A percentile compares a stretch with the other conserved stretches of the same genome.
These are phyloP conservation scores for Esox masquinongy DNA, from an alignment of 2,797 vertebrate species.

Conservation along the genomic window DNA sequence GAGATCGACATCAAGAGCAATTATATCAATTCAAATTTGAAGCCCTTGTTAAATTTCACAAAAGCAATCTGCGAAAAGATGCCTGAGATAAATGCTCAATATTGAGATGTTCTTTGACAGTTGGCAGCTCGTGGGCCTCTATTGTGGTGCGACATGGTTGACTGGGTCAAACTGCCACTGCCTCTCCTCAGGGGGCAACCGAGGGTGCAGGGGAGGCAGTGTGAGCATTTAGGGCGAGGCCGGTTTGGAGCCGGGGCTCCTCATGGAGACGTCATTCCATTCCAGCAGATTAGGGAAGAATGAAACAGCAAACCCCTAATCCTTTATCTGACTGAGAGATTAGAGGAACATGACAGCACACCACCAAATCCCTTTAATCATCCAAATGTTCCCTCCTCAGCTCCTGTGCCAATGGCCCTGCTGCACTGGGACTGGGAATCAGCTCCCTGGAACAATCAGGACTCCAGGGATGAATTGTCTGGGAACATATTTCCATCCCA, in stretches of 20 bases:
- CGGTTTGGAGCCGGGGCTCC: conserved; percentile 21
- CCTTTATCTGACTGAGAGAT: conserved; percentile 72
- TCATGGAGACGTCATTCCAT: conserved; percentile 44
- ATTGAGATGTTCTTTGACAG: conserved; percentile 24
- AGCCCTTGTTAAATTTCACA: background rate
- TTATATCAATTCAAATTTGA: background rate
- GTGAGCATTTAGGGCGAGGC: conserved; percentile 28
- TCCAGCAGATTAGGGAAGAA: conserved; percentile 60
- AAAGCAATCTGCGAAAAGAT: conserved; percentile 28
- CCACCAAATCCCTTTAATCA: conserved; percentile 73
- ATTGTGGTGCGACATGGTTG: conserved; percentile 38
- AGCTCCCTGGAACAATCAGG: conserved; percentile 48
- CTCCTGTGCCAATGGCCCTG: conserved; percentile 49
- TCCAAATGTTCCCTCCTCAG: conserved; percentile 63
- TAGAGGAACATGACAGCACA: conserved; percentile 65
- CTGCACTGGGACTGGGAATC: background rate
- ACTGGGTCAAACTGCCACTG: conserved; percentile 41
- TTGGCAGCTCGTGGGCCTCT: conserved; percentile 27
- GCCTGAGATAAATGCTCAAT: conserved; percentile 30
- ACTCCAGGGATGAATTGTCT: conserved; percentile 47
- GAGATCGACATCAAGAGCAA: background rate
- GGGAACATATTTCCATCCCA: conserved; percentile 41
- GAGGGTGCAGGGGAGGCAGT: conserved; percentile 36
- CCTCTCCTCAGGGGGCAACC: conserved; percentile 29
- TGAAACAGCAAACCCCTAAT: conserved; percentile 65